Evolutionary conservation across 2,113 vertebrate species (phyloP).

Genomic region (Scalopus aquaticus): DNA sequence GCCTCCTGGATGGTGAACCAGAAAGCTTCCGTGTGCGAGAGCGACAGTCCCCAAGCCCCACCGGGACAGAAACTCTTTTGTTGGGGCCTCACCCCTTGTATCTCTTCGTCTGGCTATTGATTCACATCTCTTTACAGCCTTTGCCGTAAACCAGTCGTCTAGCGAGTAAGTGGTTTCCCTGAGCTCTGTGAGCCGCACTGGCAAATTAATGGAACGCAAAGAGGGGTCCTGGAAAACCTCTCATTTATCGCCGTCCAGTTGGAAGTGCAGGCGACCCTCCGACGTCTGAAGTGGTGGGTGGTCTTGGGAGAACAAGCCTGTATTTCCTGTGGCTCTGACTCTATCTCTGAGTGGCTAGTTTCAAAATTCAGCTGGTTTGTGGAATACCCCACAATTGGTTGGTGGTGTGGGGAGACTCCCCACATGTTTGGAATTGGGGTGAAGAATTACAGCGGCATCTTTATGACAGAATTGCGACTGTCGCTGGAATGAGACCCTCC

Average conservation of each 20-base stretch:
- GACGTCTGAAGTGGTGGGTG: background rate
- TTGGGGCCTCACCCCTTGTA: background rate
- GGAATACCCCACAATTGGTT: background rate
- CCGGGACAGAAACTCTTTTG: background rate
- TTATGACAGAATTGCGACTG: background rate
- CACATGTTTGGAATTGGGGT: background rate
- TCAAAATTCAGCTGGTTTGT: background rate
- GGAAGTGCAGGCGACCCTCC: background rate
- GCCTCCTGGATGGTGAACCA: too few species aligned
- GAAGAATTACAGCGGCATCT: background rate
- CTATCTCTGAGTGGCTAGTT: background rate
- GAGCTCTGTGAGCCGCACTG: background rate
- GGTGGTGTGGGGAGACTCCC: background rate
- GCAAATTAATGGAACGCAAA: background rate
- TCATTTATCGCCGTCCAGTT: rapidly evolving
- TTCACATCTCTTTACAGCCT: background rate
- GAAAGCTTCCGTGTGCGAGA: rapidly evolving
- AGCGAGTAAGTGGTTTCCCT: background rate
- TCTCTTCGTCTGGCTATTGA: background rate
- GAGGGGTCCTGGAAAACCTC: rapidly evolving
- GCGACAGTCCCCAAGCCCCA: background rate
- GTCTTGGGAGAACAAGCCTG: background rate
- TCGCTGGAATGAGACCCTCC: background rate
- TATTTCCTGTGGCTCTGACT: background rate
- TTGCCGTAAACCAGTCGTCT: background rate